Evolutionary conservation across 2,113 vertebrate genomes (phyloP).

Genomic region (Amphiprion ocellaris): DNA sequence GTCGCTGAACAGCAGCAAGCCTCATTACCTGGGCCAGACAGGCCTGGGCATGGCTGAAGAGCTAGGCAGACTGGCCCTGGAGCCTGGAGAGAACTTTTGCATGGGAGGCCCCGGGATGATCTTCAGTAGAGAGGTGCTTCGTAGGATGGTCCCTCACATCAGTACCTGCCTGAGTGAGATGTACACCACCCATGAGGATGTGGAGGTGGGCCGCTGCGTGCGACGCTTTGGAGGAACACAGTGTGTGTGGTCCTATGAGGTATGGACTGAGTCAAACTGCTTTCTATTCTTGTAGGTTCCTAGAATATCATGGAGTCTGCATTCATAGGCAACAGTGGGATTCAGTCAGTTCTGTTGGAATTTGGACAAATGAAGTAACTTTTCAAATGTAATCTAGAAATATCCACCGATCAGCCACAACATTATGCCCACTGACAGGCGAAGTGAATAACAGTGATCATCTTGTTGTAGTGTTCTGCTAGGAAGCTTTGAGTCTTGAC

Average conservation of each 20-base stretch:
- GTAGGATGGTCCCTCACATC: slow-evolving; percentile 92
- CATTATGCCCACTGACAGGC: too few species aligned
- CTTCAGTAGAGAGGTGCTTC: slow-evolving; percentile 91
- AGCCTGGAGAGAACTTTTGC: slow-evolving; percentile 94
- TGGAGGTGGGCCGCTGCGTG: slow-evolving; percentile 92
- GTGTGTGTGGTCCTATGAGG: slow-evolving; percentile 92
- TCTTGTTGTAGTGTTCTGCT: too few species aligned
- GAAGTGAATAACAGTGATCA: too few species aligned
- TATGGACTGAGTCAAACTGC: slow-evolving; percentile 56
- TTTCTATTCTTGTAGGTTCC: neutral
- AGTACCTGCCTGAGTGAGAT: slow-evolving; percentile 91
- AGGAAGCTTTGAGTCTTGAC: too few species aligned
- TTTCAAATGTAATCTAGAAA: too few species aligned
- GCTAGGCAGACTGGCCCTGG: slow-evolving; percentile 91
- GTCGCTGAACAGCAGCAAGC: slow-evolving; percentile 96
- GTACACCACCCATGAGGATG: slow-evolving; percentile 94
- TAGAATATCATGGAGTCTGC: too few species aligned
- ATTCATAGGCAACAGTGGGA: too few species aligned
- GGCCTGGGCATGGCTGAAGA: slow-evolving; percentile 92
- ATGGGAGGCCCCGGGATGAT: slow-evolving; percentile 95
- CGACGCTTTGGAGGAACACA: slow-evolving; percentile 90
- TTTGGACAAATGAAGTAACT: too few species aligned
- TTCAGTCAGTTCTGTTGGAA: too few species aligned
- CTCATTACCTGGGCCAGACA: slow-evolving; percentile 92
- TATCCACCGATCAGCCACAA: too few species aligned